These are phyloP conservation scores for Callyntrura sp. DNA, from an alignment of 2,888 invertebrate genomes.

Conservation along the genomic window DNA sequence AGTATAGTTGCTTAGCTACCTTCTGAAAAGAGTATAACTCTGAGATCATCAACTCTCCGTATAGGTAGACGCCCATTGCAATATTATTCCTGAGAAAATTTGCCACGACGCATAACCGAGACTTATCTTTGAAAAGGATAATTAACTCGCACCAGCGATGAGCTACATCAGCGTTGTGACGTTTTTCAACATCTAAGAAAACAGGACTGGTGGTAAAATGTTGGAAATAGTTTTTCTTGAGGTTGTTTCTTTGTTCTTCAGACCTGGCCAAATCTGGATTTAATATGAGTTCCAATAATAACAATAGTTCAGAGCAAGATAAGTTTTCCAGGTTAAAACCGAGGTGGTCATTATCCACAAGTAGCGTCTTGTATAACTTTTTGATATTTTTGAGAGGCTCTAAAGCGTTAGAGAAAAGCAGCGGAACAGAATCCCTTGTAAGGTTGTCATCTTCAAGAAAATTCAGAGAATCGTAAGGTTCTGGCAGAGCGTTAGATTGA, in stretches of 20 bases:
- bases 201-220: slow-evolving; percentile 1
- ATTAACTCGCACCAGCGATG: slow-evolving; percentile 86
- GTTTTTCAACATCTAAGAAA: slow-evolving; percentile 23
- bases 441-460: not conserved
- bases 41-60: slow-evolving; percentile 85
- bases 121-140: slow-evolving; percentile 84
- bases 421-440: not conserved
- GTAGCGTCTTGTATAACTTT: not conserved
- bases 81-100: slow-evolving; percentile 85
- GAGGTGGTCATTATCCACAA: not conserved
- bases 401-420: not conserved
- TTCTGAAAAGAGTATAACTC: slow-evolving; percentile 78
- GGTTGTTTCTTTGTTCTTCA: not conserved
- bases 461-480: slow-evolving; percentile 25
- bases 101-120: slow-evolving; percentile 84
- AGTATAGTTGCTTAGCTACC: slow-evolving; percentile 72
- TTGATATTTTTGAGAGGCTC: slow-evolving; percentile 7
- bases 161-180: slow-evolving; percentile 84
- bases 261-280: not conserved
- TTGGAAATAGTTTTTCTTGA: not conserved
- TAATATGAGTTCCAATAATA: slow-evolving; percentile 14
- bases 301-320: not conserved
- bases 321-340: not conserved
- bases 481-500: slow-evolving; percentile 52
- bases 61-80: slow-evolving; percentile 86